phyloP scores from a whole-genome alignment of 2,113 vertebrate genomes.

The Tor tambroides region DNA sequence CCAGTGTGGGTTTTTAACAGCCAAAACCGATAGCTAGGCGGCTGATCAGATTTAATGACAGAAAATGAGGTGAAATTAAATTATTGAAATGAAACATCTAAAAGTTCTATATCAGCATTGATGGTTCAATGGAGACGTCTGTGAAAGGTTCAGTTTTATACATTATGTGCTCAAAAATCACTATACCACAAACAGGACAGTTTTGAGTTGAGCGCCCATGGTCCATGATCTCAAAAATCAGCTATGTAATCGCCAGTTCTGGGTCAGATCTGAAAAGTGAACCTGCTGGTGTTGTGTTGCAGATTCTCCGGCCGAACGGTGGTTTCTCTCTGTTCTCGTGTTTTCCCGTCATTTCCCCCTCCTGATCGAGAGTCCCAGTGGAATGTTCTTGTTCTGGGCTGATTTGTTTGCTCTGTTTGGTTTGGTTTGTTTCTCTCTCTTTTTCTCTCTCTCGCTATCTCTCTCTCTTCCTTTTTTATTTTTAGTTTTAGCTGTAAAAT shows the following conservation, averaged over 20 bases:
- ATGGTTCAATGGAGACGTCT: background rate
- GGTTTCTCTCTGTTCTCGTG: conserved; percentile 41
- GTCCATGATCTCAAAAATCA: background rate
- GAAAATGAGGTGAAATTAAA: background rate
- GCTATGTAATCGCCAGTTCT: background rate
- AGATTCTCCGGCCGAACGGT: background rate
- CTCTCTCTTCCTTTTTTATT: conserved; percentile 46
- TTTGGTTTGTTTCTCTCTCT: conserved; percentile 13
- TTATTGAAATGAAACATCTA: background rate
- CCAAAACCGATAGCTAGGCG: background rate
- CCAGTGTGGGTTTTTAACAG: background rate
- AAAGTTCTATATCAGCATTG: background rate
- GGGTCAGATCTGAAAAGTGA: background rate
- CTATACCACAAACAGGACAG: background rate
- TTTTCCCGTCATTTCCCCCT: conserved; percentile 33
- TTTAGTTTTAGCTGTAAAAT: conserved; percentile 59
- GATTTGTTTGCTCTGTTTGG: conserved; percentile 60
- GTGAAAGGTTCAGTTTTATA: background rate
- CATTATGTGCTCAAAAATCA: background rate
- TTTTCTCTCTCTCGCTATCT: background rate
- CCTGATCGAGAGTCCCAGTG: conserved; percentile 62
- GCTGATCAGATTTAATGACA: background rate
- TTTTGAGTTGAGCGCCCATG: background rate
- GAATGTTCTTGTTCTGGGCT: conserved; percentile 67
- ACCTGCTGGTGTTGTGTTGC: background rate